Evolutionary conservation across 2,113 vertebrate species (phyloP), one percentile per base, ranked within the genome.

Genomic region (Podilymbus podiceps): DNA sequence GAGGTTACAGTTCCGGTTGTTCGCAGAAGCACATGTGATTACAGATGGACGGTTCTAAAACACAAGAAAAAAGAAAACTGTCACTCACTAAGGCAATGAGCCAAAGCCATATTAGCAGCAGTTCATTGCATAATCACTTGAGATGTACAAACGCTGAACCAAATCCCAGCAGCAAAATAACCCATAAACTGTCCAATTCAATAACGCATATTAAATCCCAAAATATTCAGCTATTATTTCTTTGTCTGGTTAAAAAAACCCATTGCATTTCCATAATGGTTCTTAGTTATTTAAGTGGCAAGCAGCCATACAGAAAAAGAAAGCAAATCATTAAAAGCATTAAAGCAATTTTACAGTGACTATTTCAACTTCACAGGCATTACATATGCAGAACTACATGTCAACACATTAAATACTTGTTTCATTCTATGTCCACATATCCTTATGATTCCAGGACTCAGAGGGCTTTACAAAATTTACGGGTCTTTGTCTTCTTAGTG

Each of bases 11-110:
- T 99, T 99, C 19, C 99, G 99, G 98, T 98, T 99, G 95, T 97
- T 99, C 28, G 99, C 99, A 5, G 99, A 99, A 15, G 99, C 99
- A 6, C 99, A 99, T 10, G 99, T 99, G 97, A 99, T 99, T 89
- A 99, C 99, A 0, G 99, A 99, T 11, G 99, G 99, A 84, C 99
- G 99, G 98, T 99, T 99, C 99, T 99, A 35, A 4, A 1, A 80
- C 2, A 82, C 78, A 94, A 80, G 75, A 68, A 68, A 27, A 21
- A 33, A 67, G 15, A 68, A 15, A 82, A 21, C 1, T 31, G 71
- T 21, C 28, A 6, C 76, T 33, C 62, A 8, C 7, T 18, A 19
- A 23, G 55, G 60, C 44, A 15, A n/a, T 15, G 8, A 16, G n/a
- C 53, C 68, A 44, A 25, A 60, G 30, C 53, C 40, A 0, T 5